Base-by-base conservation (phyloP, 1,140 invertebrate genomes). In the Aphidius ervi region DNA sequence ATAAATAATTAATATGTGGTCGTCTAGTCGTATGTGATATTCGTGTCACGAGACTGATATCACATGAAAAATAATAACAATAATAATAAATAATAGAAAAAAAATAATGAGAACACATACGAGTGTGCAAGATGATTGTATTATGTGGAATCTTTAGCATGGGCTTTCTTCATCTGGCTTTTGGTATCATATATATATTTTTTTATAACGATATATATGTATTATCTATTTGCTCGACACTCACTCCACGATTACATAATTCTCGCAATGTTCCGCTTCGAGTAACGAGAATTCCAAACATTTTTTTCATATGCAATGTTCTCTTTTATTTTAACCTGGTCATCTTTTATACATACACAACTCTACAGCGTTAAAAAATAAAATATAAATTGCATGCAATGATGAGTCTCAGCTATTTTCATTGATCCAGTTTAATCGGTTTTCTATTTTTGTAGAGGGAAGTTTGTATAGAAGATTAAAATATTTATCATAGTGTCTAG, bases 231-330 rank as follows among this genome's bases (percentile, higher is more conserved):
- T 58, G n/a, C 20, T 47, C 46, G 48, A 9, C n/a, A n/a, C 20
- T 37, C 42, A 39, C 45, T 56, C 58, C 50, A 48, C 52, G 42
- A 63, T 63, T 60, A 60, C 58, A 55, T 63, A 56, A 63, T 63
- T 39, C 53, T 56, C 46, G 9, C 48, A 16, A 9, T 39, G 63
- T 58, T 64, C 50, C 9, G 9, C 58, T 16, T 31, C 20, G 45
- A 58, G 49, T 64, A 64, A 64, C 63, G 63, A 64, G 63, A 59
- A 63, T 63, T 63, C 62, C 62, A 49, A 63, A 58, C 53, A 57
- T 64, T 64, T 54, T 53, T 56, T 41, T 50, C 58, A 40, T 46
- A 40, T 46, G 42, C 46, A 23, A 40, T 49, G 16, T 20, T 45
- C 20, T 46, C 49, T 23, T 53, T 48, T 47, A 43, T 52, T 61